Conservation (phyloP, 2,888 invertebrate genomes). For the Cecidostiba fungosa region DNA sequence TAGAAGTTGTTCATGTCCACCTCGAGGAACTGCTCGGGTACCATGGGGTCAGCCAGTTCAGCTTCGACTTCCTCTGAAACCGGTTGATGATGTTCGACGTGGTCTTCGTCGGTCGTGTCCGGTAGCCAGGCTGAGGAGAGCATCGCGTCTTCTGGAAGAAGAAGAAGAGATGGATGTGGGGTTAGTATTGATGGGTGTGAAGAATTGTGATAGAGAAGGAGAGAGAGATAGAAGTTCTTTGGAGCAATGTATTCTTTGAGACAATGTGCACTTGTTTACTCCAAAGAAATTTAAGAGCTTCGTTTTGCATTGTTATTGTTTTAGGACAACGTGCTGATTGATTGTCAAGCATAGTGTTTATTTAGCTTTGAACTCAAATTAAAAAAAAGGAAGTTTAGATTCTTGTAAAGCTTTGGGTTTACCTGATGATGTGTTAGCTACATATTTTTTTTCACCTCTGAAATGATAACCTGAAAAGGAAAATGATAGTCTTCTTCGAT, state of each 20-base stretch:
- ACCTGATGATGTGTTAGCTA: background rate
- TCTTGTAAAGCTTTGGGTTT: background rate
- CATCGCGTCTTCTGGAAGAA: conserved; percentile 63
- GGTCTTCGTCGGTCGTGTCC: conserved; percentile 47
- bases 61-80: background rate
- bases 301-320: conserved; percentile 8
- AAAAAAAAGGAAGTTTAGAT: background rate
- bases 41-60: conserved; percentile 49
- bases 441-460: background rate
- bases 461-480: background rate
- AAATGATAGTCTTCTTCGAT: background rate
- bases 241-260: background rate
- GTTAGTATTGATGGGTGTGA: background rate
- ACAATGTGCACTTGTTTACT: background rate
- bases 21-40: conserved; percentile 63
- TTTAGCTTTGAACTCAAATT: background rate
- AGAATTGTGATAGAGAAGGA: background rate
- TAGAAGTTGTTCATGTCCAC: conserved; percentile 63
- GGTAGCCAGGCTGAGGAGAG: conserved; percentile 60
- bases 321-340: conserved; percentile 38
- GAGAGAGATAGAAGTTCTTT: background rate
- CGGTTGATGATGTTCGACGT: conserved; percentile 11
- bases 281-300: background rate
- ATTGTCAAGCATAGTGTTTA: conserved; percentile 6
- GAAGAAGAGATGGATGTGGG: background rate